Conservation (phyloP, 1,140 invertebrate genomes). For the Rhizoglyphus robini region DNA sequence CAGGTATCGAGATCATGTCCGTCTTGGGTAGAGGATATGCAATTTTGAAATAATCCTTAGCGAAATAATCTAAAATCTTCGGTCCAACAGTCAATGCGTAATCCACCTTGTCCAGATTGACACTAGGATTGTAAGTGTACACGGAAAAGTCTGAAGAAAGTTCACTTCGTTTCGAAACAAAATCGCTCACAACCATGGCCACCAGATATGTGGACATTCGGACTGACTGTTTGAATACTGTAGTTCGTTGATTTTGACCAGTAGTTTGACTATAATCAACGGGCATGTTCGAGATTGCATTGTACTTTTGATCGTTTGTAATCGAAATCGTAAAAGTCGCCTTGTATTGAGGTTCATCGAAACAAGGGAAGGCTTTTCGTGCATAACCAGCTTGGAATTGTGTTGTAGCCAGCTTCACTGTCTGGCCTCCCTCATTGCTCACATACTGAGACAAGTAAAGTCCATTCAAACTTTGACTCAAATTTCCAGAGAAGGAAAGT, state of each 20-base stretch:
- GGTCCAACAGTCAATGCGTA: conserved; percentile 59
- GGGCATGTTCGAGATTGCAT: conserved; percentile 44
- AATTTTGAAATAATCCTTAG: conserved; percentile 31
- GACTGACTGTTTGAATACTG: conserved; percentile 59
- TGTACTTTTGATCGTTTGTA: conserved; percentile 43
- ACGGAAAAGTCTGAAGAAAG: conserved; percentile 58
- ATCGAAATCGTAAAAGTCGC: conserved; percentile 42
- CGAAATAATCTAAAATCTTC: conserved; percentile 13
- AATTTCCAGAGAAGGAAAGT: conserved; percentile 61
- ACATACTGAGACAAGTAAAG: conserved; percentile 71
- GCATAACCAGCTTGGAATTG: conserved; percentile 45
- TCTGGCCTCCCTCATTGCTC: not conserved
- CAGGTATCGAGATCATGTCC: conserved; percentile 59
- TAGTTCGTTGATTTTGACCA: conserved; percentile 36
- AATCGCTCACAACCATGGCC: conserved; percentile 82
- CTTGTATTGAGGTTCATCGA: conserved; percentile 44
- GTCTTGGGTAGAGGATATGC: conserved; percentile 21
- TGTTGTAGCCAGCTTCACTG: conserved; percentile 37
- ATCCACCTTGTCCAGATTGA: conserved; percentile 70
- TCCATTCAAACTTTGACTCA: conserved; percentile 65
- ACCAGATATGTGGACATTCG: conserved; percentile 91
- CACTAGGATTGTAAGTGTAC: conserved; percentile 74
- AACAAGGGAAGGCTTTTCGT: conserved; percentile 43
- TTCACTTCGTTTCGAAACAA: conserved; percentile 69
- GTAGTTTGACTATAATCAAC: not conserved